Evolutionary conservation across 2,797 vertebrate genomes (phyloP).

Genomic region (Chromis chromis): DNA sequence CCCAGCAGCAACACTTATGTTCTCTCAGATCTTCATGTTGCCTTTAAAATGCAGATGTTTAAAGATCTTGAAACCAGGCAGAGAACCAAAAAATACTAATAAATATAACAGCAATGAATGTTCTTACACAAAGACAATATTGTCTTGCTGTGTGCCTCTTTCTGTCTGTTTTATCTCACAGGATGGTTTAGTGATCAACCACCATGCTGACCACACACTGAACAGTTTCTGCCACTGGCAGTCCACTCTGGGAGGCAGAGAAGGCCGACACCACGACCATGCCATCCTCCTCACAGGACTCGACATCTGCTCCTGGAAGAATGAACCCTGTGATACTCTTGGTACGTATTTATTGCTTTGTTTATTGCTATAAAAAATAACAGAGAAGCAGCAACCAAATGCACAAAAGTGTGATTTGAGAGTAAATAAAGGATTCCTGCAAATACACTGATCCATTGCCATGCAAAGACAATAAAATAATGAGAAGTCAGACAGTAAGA

Average conservation of each 20-base stretch:
- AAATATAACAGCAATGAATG: neutral
- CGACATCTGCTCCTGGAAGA: constrained; percentile 96
- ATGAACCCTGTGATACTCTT: constrained; percentile 92
- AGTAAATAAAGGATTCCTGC: neutral
- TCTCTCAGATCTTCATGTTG: neutral
- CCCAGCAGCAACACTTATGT: constrained; percentile 11
- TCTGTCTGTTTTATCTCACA: constrained; percentile 59
- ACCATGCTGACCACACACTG: constrained; percentile 92
- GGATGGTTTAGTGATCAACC: constrained; percentile 91
- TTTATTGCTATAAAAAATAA: neutral
- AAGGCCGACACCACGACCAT: constrained; percentile 91
- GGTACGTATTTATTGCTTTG: constrained; percentile 75
- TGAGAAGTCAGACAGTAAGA: neutral
- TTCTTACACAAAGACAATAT: neutral
- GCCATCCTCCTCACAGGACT: constrained; percentile 92
- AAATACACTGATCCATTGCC: neutral
- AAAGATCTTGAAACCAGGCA: neutral
- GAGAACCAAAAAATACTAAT: neutral
- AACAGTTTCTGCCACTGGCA: constrained; percentile 97
- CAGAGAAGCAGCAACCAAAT: neutral
- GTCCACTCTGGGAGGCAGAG: constrained; percentile 86
- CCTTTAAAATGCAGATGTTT: neutral
- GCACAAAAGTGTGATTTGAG: neutral
- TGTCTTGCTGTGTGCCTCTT: constrained; percentile 2
- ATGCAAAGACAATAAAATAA: neutral